Evolutionary conservation across 2,888 invertebrate species (phyloP), one percentile per base, ranked within the genome.

Genomic region (Hydrotaea cyrtoneurina): DNA sequence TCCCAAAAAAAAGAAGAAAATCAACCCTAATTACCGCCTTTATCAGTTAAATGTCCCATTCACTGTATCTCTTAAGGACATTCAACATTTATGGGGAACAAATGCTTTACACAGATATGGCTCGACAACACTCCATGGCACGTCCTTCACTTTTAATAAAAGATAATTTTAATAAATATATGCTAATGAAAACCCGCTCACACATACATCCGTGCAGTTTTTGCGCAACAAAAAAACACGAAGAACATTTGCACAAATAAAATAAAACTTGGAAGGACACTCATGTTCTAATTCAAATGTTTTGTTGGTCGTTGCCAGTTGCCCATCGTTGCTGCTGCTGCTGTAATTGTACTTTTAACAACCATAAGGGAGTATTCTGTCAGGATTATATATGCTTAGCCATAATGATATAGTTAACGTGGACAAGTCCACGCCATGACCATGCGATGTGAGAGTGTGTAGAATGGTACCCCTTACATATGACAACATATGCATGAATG

Each of bases 321-420:
- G 50, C 15, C 36, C 36, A 31, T 11, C 53, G 50, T 59, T 72
- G 64, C 62, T 80, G 77, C 31, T 72, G 64, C 62, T 80, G 77
- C 31, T 82, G 66, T 73, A 39, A 72, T 73, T 76, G 62, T 50
- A 21, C 31, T 31, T 64, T 62, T 64, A n/a, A 78, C 72, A 74
- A 39, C 73, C 85, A 85, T 82, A 79, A 79, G 83, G 80, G 75
- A 75, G 57, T 78, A 86, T 84, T 86, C 79, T 84, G 86, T 82
- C 72, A 84, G 86, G 86, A 83, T 86, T 86, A 84, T 84, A 82
- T 75, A 80, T 57, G 85, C 85, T 85, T 85, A 85, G 85, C 82
- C 82, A 71, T 85, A 85, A 82, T 85, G 81, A 79, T 80, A 74
- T 71, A 71, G 82, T 85, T 80, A 75, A 59, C 23, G 74, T 31